A percentile compares a stretch with the other conserved stretches of the same genome.
Conservation (phyloP, 2,797 vertebrate species). For the Rhabdophis nuchalis region DNA sequence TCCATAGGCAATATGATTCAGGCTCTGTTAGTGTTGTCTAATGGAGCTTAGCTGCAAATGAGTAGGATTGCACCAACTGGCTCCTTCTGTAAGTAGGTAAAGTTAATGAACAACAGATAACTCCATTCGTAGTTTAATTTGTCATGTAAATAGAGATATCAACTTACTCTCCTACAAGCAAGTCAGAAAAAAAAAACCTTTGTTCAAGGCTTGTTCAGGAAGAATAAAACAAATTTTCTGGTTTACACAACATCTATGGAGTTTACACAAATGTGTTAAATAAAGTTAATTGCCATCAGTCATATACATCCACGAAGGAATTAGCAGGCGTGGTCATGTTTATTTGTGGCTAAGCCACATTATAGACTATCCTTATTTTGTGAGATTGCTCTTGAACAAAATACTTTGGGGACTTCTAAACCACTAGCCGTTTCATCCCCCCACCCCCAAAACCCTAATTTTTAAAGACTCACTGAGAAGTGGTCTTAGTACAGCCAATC, state of each 20-base stretch:
- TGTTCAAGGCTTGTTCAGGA: background rate
- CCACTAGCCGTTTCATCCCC: background rate
- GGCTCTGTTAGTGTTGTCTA: background rate
- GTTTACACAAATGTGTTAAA: background rate
- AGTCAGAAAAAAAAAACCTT: background rate
- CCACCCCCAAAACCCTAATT: background rate
- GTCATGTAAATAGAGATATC: background rate
- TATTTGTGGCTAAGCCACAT: background rate
- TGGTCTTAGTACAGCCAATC: background rate
- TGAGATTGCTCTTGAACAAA: background rate
- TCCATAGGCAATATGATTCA: background rate
- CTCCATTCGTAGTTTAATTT: background rate
- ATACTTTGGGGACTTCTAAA: background rate
- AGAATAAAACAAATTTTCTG: background rate
- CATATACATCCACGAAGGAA: background rate
- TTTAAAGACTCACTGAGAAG: background rate
- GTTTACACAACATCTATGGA: background rate
- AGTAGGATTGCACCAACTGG: background rate
- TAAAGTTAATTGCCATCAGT: background rate
- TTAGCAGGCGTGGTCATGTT: background rate
- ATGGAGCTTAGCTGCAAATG: background rate
- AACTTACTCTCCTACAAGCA: background rate
- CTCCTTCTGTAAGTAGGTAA: background rate
- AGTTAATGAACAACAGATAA: background rate
- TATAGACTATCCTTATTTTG: background rate